These are phyloP conservation scores for Tholera decimalis DNA, from an alignment of 2,888 invertebrate genomes.

Conservation along the genomic window DNA sequence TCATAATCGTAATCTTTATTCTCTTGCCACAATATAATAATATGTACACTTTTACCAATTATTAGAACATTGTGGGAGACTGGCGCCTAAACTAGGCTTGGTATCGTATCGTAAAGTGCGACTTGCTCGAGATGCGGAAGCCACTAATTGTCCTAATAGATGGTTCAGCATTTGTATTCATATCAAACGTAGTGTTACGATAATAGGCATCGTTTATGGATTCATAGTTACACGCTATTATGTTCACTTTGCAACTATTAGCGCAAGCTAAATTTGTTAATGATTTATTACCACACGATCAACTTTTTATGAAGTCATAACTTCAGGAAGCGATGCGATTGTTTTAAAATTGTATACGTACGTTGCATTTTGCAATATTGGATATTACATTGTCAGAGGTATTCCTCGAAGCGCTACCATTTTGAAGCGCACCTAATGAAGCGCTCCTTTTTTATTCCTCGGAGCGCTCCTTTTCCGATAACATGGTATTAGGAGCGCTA, in stretches of 20 bases:
- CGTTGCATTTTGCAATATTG: no score
- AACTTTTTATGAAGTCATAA: slow-evolving; percentile 16
- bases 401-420: no score
- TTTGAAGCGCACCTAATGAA: no score
- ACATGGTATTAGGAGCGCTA: no score
- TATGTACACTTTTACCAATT: no score
- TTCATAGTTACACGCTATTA: slow-evolving; percentile 36
- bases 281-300: slow-evolving; percentile 28
- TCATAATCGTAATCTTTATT: neutral
- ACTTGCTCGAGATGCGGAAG: neutral
- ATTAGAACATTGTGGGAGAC: no score
- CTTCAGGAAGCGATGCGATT: neutral
- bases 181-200: slow-evolving; percentile 17
- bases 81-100: no score
- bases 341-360: neutral
- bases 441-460: no score
- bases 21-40: no score
- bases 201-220: slow-evolving; percentile 34
- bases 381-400: no score
- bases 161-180: neutral
- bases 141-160: neutral
- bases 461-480: no score
- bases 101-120: no score
- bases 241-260: slow-evolving; percentile 46
- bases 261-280: slow-evolving; percentile 17